phyloP scores from a whole-genome alignment of 2,797 vertebrate species.

The Alfaro cultratus region DNA sequence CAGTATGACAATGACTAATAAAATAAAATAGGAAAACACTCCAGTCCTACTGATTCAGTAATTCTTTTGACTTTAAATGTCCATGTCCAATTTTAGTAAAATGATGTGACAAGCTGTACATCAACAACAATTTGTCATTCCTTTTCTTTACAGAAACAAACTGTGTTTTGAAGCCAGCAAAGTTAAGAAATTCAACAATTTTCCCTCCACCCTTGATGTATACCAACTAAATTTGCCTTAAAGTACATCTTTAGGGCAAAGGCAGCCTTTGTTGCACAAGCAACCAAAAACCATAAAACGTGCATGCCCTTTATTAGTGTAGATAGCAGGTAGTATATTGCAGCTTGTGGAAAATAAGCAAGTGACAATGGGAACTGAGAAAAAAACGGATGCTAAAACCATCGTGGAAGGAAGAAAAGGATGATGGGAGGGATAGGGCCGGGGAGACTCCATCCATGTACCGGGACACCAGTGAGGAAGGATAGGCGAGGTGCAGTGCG shows the following conservation, averaged over 20 bases:
- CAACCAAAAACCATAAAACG: neutral
- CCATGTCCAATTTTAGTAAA: neutral
- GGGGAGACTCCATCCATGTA: conserved; percentile 65
- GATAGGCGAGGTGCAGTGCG: conserved; percentile 59
- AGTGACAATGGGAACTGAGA: conserved; percentile 43
- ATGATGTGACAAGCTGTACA: neutral
- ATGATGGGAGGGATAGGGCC: conserved; percentile 37
- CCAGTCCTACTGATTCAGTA: neutral
- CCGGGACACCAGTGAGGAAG: conserved; percentile 70
- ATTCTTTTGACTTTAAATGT: neutral
- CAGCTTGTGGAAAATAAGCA: conserved; percentile 75
- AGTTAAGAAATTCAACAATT: conserved; percentile 4
- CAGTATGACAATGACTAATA: neutral
- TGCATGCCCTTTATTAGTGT: conserved; percentile 20
- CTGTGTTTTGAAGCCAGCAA: neutral
- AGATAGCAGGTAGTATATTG: conserved; percentile 64
- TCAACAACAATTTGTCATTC: neutral
- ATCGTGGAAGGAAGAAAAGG: conserved; percentile 46
- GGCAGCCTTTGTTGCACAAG: conserved; percentile 6
- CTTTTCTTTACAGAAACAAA: neutral
- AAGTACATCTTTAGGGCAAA: neutral
- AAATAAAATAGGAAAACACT: neutral
- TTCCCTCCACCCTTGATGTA: conserved; percentile 27
- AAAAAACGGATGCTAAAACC: conserved; percentile 39
- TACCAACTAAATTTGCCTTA: conserved; percentile 13